Percentiles rank a stretch among this genome's conserved stretches.
phyloP scores from a whole-genome alignment of 2,888 invertebrate genomes.

The Plebejus melissa region DNA sequence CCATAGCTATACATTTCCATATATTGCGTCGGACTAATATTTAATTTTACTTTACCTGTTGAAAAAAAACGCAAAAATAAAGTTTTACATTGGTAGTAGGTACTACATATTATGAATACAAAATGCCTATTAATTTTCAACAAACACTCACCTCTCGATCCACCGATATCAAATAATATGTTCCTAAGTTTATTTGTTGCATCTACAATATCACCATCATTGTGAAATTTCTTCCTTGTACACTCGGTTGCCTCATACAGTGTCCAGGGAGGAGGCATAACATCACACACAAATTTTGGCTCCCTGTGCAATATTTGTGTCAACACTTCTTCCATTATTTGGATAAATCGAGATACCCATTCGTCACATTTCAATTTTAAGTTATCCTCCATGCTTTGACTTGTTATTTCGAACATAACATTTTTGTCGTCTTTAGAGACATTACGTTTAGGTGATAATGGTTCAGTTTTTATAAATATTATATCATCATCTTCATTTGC shows the following conservation, averaged over 20 bases:
- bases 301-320: conserved; percentile 52
- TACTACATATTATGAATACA: neutral
- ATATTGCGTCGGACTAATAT: conserved; percentile 66
- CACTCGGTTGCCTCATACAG: conserved; percentile 58
- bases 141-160: conserved; percentile 47
- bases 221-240: conserved; percentile 49
- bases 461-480: conserved; percentile 8
- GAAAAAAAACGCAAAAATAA: conserved; percentile 47
- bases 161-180: conserved; percentile 48
- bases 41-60: conserved; percentile 64
- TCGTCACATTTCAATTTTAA: conserved; percentile 55
- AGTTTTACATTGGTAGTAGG: neutral
- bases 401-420: conserved; percentile 52
- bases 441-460: neutral
- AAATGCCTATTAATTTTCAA: neutral
- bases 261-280: conserved; percentile 57
- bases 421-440: conserved; percentile 33
- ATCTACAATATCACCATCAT: conserved; percentile 44
- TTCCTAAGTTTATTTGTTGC: conserved; percentile 51
- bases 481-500: neutral
- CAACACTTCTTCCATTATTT: conserved; percentile 67
- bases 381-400: conserved; percentile 50
- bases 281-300: conserved; percentile 40
- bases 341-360: conserved; percentile 61
- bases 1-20: conserved; percentile 77